A percentile compares a stretch with the other conserved stretches of the same genome.
These are phyloP conservation scores for Schizopygopsis malacanthus DNA, from an alignment of 2,797 vertebrate genomes.

Conservation along the genomic window DNA sequence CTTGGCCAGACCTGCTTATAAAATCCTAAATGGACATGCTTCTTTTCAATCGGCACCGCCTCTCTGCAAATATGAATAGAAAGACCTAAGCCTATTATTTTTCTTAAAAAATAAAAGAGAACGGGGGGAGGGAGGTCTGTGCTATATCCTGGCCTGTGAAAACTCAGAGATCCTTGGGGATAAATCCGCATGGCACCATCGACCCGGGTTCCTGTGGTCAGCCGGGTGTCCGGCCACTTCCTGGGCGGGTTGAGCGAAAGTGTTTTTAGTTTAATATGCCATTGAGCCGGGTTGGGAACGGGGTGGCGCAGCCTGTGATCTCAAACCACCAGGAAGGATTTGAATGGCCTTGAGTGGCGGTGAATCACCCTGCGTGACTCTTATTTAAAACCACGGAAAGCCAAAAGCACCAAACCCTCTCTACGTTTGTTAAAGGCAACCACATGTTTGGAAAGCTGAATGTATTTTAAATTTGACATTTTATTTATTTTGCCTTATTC, in stretches of 20 bases:
- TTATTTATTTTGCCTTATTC: neutral
- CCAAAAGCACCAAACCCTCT: constrained; percentile 32
- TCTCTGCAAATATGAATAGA: constrained; percentile 79
- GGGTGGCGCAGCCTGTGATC: constrained; percentile 47
- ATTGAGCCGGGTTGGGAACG: constrained; percentile 17
- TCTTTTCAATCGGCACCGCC: constrained; percentile 75
- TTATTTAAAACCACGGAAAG: constrained; percentile 21
- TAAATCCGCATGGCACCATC: constrained; percentile 56
- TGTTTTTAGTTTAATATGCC: constrained; percentile 52
- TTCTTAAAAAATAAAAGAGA: constrained; percentile 71
- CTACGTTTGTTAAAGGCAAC: constrained; percentile 40
- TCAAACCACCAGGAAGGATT: constrained; percentile 62
- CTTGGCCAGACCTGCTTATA: constrained; percentile 78
- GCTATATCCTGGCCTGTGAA: constrained; percentile 54
- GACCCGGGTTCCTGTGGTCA: constrained; percentile 65
- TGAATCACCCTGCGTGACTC: constrained; percentile 34
- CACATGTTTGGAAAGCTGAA: constrained; percentile 35
- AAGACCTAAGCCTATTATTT: constrained; percentile 82
- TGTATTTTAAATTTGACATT: constrained; percentile 40
- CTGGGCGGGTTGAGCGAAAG: constrained; percentile 56
- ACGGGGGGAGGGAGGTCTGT: constrained; percentile 59
- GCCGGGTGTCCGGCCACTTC: constrained; percentile 61
- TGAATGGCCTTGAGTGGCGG: constrained; percentile 40
- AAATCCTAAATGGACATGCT: constrained; percentile 80
- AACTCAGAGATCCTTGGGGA: constrained; percentile 45